Percentiles rank a stretch among this genome's conserved stretches.
phyloP scores from a whole-genome alignment of 1,140 invertebrate species.

The Meloidogyne floridensis region DNA sequence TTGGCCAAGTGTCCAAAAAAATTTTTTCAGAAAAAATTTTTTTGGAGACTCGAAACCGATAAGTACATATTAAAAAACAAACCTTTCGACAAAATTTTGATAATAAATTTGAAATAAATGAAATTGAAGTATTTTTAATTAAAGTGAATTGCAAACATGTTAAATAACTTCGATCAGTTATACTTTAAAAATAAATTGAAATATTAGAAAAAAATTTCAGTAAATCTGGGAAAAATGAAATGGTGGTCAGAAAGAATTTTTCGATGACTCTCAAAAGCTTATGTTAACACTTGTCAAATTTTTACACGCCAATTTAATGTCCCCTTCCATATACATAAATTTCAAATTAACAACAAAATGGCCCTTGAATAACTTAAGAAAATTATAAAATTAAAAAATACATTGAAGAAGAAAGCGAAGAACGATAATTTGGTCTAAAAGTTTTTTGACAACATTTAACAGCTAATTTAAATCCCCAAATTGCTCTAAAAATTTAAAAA shows the following conservation, averaged over 20 bases:
- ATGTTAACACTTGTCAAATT: too few relatives aligned
- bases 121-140: not conserved
- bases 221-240: not conserved
- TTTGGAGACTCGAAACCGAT: too few relatives aligned
- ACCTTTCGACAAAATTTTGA: slow-evolving; percentile 3
- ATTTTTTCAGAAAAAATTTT: too few relatives aligned
- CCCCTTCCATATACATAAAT: too few relatives aligned
- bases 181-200: not conserved
- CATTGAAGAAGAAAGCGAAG: slow-evolving; percentile 33
- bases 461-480: slow-evolving; percentile 81
- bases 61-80: not conserved
- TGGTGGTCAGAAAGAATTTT: too few relatives aligned
- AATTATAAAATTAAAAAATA: slow-evolving; percentile 1
- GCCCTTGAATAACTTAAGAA: too few relatives aligned
- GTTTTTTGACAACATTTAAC: slow-evolving; percentile 44
- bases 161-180: not conserved
- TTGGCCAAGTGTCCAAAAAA: too few relatives aligned
- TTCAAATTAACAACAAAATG: too few relatives aligned
- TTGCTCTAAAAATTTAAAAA: slow-evolving; percentile 65
- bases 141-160: not conserved
- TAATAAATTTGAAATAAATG: not conserved
- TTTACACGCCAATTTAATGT: too few relatives aligned
- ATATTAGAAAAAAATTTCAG: not conserved
- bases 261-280: too few relatives aligned
- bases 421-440: slow-evolving; percentile 52